Evolutionary conservation across 2,797 vertebrate species (phyloP).

Genomic region (Channa striata): DNA sequence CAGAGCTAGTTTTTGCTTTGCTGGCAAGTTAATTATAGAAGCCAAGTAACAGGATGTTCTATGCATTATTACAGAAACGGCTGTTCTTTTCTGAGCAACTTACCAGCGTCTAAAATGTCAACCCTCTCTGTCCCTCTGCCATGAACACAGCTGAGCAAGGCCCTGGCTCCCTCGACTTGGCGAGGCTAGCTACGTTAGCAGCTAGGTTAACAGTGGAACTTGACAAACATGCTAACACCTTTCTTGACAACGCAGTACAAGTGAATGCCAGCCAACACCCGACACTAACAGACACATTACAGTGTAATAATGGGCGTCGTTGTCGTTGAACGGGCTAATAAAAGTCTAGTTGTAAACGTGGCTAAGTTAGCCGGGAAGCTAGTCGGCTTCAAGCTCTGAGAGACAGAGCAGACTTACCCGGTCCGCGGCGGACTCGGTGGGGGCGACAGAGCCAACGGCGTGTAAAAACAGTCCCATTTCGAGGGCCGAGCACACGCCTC

Average conservation of each 20-base stretch:
- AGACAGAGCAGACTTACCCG: conserved; percentile 75
- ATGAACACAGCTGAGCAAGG: conserved; percentile 58
- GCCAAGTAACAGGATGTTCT: background rate
- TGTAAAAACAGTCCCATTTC: conserved; percentile 86
- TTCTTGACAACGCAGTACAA: conserved; percentile 21
- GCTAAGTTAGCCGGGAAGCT: conserved; percentile 13
- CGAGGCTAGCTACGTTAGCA: conserved; percentile 47
- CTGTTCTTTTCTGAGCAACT: conserved; percentile 34
- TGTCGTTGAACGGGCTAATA: background rate
- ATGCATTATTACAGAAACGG: conserved; percentile 18
- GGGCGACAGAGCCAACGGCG: conserved; percentile 77
- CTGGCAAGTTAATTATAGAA: background rate
- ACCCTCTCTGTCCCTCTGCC: conserved; percentile 3
- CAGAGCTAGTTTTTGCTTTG: too few relatives aligned
- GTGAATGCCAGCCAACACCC: background rate
- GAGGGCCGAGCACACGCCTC: conserved; percentile 60
- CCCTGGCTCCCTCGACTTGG: conserved; percentile 34
- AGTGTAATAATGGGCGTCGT: accelerated
- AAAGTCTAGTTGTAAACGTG: background rate
- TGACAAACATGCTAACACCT: conserved; percentile 19
- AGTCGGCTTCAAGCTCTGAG: conserved; percentile 42
- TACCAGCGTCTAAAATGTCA: conserved; percentile 45
- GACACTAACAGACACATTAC: accelerated
- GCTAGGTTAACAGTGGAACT: conserved; percentile 27
- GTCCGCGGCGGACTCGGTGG: conserved; percentile 77